Conservation (phyloP, 1,140 invertebrate genomes). For the Drosophila repleta region DNA sequence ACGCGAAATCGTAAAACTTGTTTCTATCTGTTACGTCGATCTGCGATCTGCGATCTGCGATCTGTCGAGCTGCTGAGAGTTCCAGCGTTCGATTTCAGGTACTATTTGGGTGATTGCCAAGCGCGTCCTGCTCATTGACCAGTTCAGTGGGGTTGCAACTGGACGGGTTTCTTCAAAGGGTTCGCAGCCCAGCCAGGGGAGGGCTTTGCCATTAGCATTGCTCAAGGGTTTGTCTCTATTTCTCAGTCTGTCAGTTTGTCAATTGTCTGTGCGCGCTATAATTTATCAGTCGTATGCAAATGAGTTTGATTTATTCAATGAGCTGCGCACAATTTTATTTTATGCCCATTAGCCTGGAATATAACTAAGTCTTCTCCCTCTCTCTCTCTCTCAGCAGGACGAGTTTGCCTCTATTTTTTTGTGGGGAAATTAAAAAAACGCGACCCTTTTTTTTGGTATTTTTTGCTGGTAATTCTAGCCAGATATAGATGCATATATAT, state of each 20-base stretch:
- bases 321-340: conserved; percentile 73
- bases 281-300: conserved; percentile 83
- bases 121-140: conserved; percentile 19
- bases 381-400: too few species aligned
- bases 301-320: conserved; percentile 83
- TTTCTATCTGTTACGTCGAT: conserved; percentile 27
- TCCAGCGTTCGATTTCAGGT: conserved; percentile 35
- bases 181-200: background rate
- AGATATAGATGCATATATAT: background rate
- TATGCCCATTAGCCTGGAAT: conserved; percentile 44
- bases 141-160: conserved; percentile 9
- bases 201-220: background rate
- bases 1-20: conserved; percentile 28
- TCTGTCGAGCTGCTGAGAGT: background rate
- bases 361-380: conserved; percentile 13
- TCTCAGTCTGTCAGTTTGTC: conserved; percentile 50
- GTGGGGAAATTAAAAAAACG: conserved; percentile 39
- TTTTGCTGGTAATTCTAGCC: conserved; percentile 38
- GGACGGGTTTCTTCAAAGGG: conserved; percentile 20
- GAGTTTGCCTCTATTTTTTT: conserved; percentile 16
- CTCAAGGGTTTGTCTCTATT: conserved; percentile 1
- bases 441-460: conserved; percentile 48
- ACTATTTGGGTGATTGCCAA: conserved; percentile 12
- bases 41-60: background rate
- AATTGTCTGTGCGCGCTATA: conserved; percentile 67